Percentiles rank a stretch among this genome's conserved stretches.
These are phyloP conservation scores for Petrolisthes cinctipes DNA, from an alignment of 2,888 invertebrate genomes.

Conservation along the genomic window DNA sequence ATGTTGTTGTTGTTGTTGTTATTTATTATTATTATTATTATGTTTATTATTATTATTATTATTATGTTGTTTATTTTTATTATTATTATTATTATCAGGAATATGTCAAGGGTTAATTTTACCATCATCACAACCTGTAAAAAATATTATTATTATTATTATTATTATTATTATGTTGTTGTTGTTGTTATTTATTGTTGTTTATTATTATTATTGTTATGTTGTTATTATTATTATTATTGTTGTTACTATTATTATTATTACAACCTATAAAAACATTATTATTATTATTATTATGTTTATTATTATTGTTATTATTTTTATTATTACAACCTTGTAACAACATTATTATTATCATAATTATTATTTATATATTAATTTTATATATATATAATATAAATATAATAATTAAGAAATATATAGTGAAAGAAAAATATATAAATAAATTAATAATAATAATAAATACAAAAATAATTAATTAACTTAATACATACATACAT, in stretches of 20 bases:
- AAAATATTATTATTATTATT: no score
- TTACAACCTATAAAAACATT: not conserved
- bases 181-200: no score
- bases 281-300: not conserved
- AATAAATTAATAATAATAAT: no score
- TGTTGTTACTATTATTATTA: not conserved
- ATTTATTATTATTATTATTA: not conserved
- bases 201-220: not conserved
- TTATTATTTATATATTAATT: not conserved
- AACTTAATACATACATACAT: no score
- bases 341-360: not conserved
- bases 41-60: not conserved
- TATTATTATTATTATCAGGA: not conserved
- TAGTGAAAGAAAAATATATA: no score
- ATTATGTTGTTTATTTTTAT: not conserved
- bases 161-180: no score
- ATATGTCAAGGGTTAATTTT: no score
- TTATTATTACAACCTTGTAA: no score
- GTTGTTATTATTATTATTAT: not conserved
- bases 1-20: not conserved
- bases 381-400: no score
- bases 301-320: not conserved
- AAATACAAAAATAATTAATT: no score
- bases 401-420: no score
- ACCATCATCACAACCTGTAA: no score